A percentile compares a stretch with the other conserved stretches of the same genome.
These are phyloP conservation scores for Drosophila melanica DNA, from an alignment of 1,140 invertebrate species.

Conservation along the genomic window DNA sequence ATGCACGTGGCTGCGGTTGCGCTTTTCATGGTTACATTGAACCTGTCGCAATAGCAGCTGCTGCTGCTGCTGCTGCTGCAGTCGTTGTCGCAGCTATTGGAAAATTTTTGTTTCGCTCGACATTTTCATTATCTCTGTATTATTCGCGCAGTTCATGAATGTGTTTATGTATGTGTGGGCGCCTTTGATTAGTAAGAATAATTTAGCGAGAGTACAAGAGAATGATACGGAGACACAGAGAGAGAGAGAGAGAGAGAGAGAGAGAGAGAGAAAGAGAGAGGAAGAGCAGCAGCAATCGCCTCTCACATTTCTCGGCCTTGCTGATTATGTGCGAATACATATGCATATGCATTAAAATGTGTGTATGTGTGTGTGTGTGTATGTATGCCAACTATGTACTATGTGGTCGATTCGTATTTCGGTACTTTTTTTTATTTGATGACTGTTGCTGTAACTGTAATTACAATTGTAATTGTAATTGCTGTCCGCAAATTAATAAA, in stretches of 20 bases:
- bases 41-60: conserved; percentile 44
- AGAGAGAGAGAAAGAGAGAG: conserved; percentile 22
- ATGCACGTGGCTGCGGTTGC: conserved; percentile 41
- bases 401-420: conserved; percentile 5
- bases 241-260: conserved; percentile 12
- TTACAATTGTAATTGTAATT: conserved; percentile 28
- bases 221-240: conserved; percentile 2
- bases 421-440: conserved; percentile 15
- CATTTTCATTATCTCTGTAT: conserved; percentile 64
- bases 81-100: conserved; percentile 45
- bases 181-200: conserved; percentile 25
- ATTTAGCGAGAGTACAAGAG: neutral
- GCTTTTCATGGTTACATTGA: conserved; percentile 75
- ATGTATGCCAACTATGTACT: conserved; percentile 4
- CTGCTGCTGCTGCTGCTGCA: neutral
- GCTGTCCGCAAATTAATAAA: conserved; percentile 43
- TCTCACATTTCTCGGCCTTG: conserved; percentile 62
- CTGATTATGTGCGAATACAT: conserved; percentile 52
- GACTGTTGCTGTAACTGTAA: conserved; percentile 18
- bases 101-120: conserved; percentile 67
- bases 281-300: conserved; percentile 29
- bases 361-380: conserved; percentile 11
- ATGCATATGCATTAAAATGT: neutral
- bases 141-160: conserved; percentile 20
- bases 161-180: neutral